Evolutionary conservation across 2,113 vertebrate genomes (phyloP).

Genomic region (Chaetorhynchus papuensis): DNA sequence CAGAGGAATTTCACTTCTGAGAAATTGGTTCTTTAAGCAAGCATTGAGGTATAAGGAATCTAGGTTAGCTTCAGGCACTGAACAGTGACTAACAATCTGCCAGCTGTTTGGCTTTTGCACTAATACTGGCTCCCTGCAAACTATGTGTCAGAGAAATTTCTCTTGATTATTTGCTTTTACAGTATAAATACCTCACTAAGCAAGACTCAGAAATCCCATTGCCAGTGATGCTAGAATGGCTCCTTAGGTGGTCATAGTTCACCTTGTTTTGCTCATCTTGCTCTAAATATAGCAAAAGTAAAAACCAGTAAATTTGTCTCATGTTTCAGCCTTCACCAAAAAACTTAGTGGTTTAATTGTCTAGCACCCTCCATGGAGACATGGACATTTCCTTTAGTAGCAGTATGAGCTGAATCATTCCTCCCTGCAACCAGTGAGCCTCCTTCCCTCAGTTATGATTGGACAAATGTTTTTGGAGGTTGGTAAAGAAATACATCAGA

Average conservation of each 20-base stretch:
- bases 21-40: not conserved
- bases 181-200: not conserved
- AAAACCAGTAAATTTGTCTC: not conserved
- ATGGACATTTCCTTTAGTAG: not conserved
- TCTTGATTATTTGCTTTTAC: not conserved
- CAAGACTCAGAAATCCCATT: not conserved
- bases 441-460: not conserved
- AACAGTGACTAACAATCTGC: not conserved
- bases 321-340: not conserved
- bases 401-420: not conserved
- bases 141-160: not conserved
- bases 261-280: not conserved
- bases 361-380: not conserved
- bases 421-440: not conserved
- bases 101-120: not conserved
- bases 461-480: not conserved
- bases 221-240: rapidly evolving
- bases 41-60: not conserved
- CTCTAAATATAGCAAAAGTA: not conserved
- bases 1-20: not conserved
- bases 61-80: not conserved
- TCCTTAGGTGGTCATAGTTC: not conserved
- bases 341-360: not conserved
- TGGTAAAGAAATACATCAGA: not conserved
- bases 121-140: not conserved